A percentile compares a stretch with the other conserved stretches of the same genome.
Conservation (phyloP, 2,888 invertebrate species). For the Emmelina monodactyla region DNA sequence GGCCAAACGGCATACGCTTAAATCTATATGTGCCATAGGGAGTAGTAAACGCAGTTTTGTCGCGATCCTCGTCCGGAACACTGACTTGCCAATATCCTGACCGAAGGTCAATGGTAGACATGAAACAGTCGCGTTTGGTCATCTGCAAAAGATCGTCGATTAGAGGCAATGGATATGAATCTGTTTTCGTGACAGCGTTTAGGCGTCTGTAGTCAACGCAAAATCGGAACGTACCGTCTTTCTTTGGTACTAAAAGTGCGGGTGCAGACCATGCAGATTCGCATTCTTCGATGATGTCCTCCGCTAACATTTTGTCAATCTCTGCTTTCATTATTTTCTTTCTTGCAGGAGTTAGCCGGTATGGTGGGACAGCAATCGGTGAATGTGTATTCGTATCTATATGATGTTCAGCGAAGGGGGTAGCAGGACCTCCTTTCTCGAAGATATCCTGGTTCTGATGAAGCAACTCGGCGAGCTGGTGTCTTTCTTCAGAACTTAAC, state of each 20-base stretch:
- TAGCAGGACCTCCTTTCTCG: no score
- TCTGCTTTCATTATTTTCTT: conserved; percentile 3
- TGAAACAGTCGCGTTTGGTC: conserved; percentile 13
- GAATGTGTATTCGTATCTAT: no score
- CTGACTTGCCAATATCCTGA: conserved; percentile 29
- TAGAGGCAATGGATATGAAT: conserved; percentile 15
- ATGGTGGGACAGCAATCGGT: no score
- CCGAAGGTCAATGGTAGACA: conserved; percentile 26
- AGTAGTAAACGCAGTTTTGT: conserved; percentile 21
- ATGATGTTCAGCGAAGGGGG: no score
- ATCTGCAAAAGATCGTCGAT: conserved; percentile 27
- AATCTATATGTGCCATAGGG: conserved; percentile 21
- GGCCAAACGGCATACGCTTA: conserved; percentile 23
- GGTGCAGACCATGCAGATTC: conserved; percentile 19
- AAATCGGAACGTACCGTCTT: conserved; percentile 1
- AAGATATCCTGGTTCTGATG: no score
- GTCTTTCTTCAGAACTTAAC: no score
- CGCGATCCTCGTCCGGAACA: conserved; percentile 14
- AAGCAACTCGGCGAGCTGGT: no score
- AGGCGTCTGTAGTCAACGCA: conserved; percentile 4
- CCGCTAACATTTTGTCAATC: conserved; percentile 6
- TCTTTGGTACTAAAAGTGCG: conserved; percentile 3
- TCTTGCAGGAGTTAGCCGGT: no score
- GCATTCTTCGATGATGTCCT: conserved; percentile 22
- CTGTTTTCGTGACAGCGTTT: conserved; percentile 2